Base-by-base conservation (phyloP, 2,888 invertebrate species). In the Oligia fasciuncula region DNA sequence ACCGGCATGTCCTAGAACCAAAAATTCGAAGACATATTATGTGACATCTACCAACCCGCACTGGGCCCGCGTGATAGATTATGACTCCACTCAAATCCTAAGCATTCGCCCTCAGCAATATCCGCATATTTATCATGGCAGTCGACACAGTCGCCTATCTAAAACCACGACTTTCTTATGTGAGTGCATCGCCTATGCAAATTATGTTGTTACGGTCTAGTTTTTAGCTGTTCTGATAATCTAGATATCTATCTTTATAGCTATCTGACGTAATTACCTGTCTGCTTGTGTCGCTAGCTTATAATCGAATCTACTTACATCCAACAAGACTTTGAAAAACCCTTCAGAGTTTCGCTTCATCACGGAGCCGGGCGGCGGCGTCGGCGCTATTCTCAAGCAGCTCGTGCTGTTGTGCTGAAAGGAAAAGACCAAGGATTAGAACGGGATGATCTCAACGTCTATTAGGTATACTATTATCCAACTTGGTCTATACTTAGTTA, bases 191-290 rank as follows among this genome's bases (percentile, higher is more conserved):
- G 43, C 68, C n/a, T 76, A 85, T 83, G 85, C 66, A 76, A 76
- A 85, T 73, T 67, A 75, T 35, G 8, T 29, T 66, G 85, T 85
- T 81, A 74, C 85, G 76, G 83, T 85, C 85, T 83, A 72, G 76
- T 85, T 76, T 85, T 78, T 62, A 76, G n/a, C 62, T 71, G 70
- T 67, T 54, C 76, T 72, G 35, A 43, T 72, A 60, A 85, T 85
- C 85, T 85, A 85, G 76, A 82, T 85, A 82, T 83, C 76, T 76
- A 14, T 13, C 35, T 49, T 68, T 69, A 11, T 40, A 23, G 35
- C 29, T 84, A 74, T 74, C 73, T 60, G 2, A 62, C 19, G 29
- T 57, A 60, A 66, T 68, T 62, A 60, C 14, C 6, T 69, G 13
- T 19, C 19, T 69, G 19, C 49, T 51, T 51, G 6, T 71, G 70